Base-by-base conservation (phyloP, 2,113 vertebrate genomes). In the Telmatochromis brachygnathus region DNA sequence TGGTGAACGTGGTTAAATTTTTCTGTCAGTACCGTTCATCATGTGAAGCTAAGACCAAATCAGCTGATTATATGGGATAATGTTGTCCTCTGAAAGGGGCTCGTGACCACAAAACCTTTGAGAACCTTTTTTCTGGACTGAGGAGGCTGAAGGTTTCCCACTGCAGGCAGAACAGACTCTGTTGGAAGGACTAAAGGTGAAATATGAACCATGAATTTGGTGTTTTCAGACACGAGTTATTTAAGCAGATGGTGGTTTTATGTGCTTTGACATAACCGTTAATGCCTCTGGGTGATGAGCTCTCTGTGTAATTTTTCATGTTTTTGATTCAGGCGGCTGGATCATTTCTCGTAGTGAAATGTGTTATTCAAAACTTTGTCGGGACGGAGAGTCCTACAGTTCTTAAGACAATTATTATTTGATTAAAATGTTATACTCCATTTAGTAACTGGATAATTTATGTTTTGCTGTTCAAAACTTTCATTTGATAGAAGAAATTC, bases 21-120 rank as follows among this genome's bases (percentile, higher is more conserved):
- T 47, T 47, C 4, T 0, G 45, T 54, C 3, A 11, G 51, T 6
- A 33, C 26, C 26, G 26, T 28, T 47, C 14, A 47, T 17, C 9
- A 54, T 11, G 51, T 54, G 51, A 21, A 54, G n/a, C 51, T 21
- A 14, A 45, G 42, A 3, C 2, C 37, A 39, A 39, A 39, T 1
- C 37, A 39, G 42, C 6, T 45, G 42, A 33, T 33, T 30, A 30
- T 30, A 6, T 30, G 2, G 2, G 35, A 37, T 37, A 37, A 37
- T 37, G 37, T 37, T 37, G 7, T 1, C 3, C 14, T 60, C 56
- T 3, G 3, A 49, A 9, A 19, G 17, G 47, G 17, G 47, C 7
- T 51, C 1, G 0, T 51, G 49, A 56, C 53, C 1, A 7, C 55
- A 56, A 15, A 0, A 56, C 0, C 0, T 15, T 56, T 10, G 58